These are phyloP conservation scores for Drosophila ananassae DNA, from an alignment of 1,140 invertebrate species.

Conservation along the genomic window DNA sequence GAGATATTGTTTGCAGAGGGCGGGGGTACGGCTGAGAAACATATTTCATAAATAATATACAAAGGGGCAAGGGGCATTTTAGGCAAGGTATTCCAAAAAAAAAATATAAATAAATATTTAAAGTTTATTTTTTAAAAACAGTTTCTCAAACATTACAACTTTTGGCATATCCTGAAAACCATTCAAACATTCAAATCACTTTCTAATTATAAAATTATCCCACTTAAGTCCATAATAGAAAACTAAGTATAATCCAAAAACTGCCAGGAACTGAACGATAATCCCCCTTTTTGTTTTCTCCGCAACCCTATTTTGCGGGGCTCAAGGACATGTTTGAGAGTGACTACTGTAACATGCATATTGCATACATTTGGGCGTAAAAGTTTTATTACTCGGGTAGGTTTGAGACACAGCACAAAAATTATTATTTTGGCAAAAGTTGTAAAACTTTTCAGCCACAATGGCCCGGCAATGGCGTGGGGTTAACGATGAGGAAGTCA, in stretches of 20 bases:
- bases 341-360: conserved; percentile 68
- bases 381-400: conserved; percentile 66
- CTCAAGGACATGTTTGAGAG: conserved; percentile 40
- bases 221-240: too few relatives aligned
- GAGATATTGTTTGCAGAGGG: neutral
- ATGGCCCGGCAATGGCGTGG: neutral
- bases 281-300: too few relatives aligned
- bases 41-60: neutral
- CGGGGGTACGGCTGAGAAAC: neutral
- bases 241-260: too few relatives aligned
- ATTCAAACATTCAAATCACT: too few relatives aligned
- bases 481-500: neutral
- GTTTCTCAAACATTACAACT: too few relatives aligned
- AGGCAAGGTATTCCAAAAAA: too few relatives aligned
- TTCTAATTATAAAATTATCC: too few relatives aligned
- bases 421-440: conserved; percentile 72
- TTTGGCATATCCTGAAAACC: too few relatives aligned
- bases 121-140: too few relatives aligned
- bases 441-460: conserved; percentile 60
- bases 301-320: conserved; percentile 1
- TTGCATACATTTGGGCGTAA: conserved; percentile 68
- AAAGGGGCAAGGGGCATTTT: neutral
- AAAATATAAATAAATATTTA: too few relatives aligned
- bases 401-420: conserved; percentile 29
- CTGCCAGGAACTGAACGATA: too few relatives aligned